Conservation (phyloP, 2,113 vertebrate genomes). For the Odobenus rosmarus region DNA sequence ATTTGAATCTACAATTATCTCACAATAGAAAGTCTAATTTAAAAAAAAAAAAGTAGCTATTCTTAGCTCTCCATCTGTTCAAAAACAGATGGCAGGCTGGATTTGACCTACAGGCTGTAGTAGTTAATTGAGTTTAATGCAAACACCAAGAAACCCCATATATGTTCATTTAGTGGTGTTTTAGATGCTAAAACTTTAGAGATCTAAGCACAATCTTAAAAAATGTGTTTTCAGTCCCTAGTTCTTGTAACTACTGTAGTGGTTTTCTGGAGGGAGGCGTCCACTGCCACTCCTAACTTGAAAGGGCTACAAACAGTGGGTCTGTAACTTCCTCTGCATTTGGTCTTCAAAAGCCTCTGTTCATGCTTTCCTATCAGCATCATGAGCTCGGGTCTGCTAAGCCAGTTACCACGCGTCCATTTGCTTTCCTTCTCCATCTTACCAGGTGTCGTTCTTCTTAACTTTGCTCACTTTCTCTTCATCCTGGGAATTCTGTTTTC, state of each 20-base stretch:
- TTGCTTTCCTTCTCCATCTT: background rate
- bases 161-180: background rate
- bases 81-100: slow-evolving; percentile 23
- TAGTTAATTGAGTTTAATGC: background rate
- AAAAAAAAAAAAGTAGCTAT: background rate
- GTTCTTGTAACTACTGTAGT: background rate
- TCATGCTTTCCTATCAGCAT: background rate
- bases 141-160: slow-evolving; percentile 32
- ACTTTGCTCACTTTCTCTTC: background rate
- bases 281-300: background rate
- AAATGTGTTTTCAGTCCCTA: background rate
- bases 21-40: slow-evolving; percentile 38
- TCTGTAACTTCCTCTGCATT: background rate
- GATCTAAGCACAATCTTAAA: background rate
- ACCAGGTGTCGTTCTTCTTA: background rate
- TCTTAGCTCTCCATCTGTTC: slow-evolving; percentile 24
- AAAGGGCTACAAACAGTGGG: background rate
- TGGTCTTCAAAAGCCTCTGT: background rate
- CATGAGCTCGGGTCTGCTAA: background rate
- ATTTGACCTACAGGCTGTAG: background rate
- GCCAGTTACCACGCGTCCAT: background rate
- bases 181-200: slow-evolving; percentile 6
- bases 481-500: background rate
- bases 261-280: background rate
- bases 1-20: background rate